These are phyloP conservation scores for Propithecus perrieri DNA, from an alignment of 2,797 vertebrate species.

Conservation along the genomic window DNA sequence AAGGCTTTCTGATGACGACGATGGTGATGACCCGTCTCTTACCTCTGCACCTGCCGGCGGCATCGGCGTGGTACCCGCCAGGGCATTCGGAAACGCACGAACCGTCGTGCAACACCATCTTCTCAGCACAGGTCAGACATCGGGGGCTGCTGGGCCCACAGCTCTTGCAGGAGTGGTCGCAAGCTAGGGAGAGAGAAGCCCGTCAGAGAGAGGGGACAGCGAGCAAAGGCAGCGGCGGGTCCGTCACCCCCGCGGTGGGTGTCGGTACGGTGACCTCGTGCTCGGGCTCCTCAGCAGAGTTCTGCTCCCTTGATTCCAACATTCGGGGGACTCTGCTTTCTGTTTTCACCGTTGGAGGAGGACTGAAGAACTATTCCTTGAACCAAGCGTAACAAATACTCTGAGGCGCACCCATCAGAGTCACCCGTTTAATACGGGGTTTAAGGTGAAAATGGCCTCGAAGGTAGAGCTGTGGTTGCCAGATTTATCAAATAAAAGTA, in stretches of 20 bases:
- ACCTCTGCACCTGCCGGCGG: constrained; percentile 90
- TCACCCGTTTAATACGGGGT: background rate
- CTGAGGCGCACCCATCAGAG: background rate
- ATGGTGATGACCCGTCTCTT: background rate
- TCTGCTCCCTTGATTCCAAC: constrained; percentile 13
- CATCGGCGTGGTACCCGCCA: constrained; percentile 85
- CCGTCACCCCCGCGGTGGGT: background rate
- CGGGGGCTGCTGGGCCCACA: constrained; percentile 88
- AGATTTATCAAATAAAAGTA: constrained; percentile 50
- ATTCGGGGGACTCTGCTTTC: background rate
- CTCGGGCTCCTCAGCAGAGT: background rate
- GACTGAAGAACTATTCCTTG: constrained; percentile 18
- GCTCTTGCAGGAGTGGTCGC: constrained; percentile 90
- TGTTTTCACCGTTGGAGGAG: background rate
- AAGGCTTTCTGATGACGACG: background rate
- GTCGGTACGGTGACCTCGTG: background rate
- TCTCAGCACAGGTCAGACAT: constrained; percentile 89
- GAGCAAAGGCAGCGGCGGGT: background rate
- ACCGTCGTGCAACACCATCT: constrained; percentile 87
- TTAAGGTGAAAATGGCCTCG: background rate
- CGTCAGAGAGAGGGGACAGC: background rate
- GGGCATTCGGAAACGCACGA: constrained; percentile 91
- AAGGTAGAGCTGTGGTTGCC: background rate
- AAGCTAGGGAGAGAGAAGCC: constrained; percentile 85
- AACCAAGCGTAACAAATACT: background rate